Evolutionary conservation across 2,797 vertebrate species (phyloP).

Genomic region (Merluccius polli): DNA sequence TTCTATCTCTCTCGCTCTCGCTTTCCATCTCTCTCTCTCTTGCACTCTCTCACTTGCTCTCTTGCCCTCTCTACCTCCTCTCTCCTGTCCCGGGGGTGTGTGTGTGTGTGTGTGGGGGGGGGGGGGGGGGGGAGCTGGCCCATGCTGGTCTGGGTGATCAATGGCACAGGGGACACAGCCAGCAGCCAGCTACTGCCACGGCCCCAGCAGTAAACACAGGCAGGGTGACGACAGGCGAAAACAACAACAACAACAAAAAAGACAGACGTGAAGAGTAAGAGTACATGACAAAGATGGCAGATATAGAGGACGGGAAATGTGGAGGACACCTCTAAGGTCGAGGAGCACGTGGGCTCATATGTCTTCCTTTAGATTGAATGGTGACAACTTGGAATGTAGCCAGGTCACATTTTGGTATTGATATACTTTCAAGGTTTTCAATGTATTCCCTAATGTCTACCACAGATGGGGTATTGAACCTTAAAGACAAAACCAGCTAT

Average conservation of each 20-base stretch:
- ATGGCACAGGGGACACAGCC: conserved; percentile 49
- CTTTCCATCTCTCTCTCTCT: too few relatives aligned
- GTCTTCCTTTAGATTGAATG: neutral
- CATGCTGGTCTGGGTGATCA: conserved; percentile 51
- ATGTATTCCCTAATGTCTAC: conserved; percentile 6
- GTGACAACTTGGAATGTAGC: neutral
- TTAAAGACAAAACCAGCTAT: too few relatives aligned
- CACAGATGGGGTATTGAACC: neutral
- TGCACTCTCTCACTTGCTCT: too few relatives aligned
- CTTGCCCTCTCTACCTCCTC: too few relatives aligned
- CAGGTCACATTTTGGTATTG: conserved; percentile 11
- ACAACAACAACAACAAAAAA: conserved; percentile 35
- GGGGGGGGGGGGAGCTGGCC: conserved; percentile 58
- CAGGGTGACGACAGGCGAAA: conserved; percentile 41
- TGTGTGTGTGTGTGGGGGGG: conserved; percentile 24
- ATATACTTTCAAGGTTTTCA: conserved; percentile 11
- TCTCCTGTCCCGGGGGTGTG: conserved; percentile 31
- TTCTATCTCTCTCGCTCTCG: neutral
- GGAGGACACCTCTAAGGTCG: conserved; percentile 35
- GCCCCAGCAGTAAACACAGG: conserved; percentile 51
- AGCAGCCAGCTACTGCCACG: conserved; percentile 32
- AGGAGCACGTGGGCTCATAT: neutral
- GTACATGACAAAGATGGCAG: conserved; percentile 27
- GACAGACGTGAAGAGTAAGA: conserved; percentile 42
- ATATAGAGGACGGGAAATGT: neutral